Conservation (phyloP, 2,113 vertebrate genomes). For the Apodemus speciosus region DNA sequence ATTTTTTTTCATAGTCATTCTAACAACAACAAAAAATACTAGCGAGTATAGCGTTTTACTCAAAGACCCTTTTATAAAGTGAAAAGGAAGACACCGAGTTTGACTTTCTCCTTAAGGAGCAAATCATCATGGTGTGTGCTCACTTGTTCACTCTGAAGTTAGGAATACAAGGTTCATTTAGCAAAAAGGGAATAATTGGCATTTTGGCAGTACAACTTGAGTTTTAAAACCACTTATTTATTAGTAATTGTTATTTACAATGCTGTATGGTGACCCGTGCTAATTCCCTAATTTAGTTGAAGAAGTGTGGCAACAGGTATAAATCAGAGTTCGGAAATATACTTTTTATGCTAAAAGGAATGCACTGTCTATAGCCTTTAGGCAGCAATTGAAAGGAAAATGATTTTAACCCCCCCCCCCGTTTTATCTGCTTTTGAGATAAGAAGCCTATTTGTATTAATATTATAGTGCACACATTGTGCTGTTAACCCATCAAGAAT, state of each 20-base stretch:
- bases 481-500: neutral
- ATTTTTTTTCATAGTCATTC: conserved; percentile 45
- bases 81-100: neutral
- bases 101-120: neutral
- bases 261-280: neutral
- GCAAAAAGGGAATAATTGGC: conserved; percentile 9
- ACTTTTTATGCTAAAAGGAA: conserved; percentile 23
- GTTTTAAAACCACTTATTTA: neutral
- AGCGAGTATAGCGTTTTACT: neutral
- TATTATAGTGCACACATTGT: neutral
- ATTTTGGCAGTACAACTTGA: neutral
- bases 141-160: neutral
- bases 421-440: conserved; percentile 6
- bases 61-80: conserved; percentile 14
- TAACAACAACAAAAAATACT: conserved; percentile 22
- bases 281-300: neutral
- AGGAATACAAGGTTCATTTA: conserved; percentile 9
- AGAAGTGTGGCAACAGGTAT: neutral
- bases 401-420: neutral
- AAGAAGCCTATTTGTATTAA: neutral
- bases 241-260: conserved; percentile 13
- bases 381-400: conserved; percentile 50
- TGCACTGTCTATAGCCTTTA: conserved; percentile 30
- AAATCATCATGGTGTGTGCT: neutral
- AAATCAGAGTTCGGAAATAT: conserved; percentile 31